Percentiles rank a stretch among this genome's conserved stretches.
Conservation (phyloP, 1,140 invertebrate species). For the Pygmarrhopalites habei region DNA sequence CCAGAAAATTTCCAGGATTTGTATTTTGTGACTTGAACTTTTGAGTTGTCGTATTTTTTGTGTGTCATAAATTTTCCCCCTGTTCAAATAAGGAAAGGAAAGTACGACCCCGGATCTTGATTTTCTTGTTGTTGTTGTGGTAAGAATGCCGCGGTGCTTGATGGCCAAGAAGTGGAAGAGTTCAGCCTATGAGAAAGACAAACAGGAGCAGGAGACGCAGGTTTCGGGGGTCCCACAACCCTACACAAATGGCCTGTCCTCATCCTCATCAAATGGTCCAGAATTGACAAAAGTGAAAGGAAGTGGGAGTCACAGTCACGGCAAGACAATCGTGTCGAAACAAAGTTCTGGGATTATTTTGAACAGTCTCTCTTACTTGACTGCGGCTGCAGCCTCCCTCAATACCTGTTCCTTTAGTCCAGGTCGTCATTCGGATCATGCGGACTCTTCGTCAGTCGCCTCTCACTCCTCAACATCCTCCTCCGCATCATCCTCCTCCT, state of each 20-base stretch:
- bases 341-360: background rate
- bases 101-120: too few species aligned
- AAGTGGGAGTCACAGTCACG: background rate
- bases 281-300: background rate
- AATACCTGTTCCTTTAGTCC: background rate
- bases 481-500: background rate
- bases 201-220: slow-evolving; percentile 18
- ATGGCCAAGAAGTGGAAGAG: slow-evolving; percentile 88
- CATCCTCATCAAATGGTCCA: background rate
- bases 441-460: background rate
- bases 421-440: background rate
- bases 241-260: background rate
- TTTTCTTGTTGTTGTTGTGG: too few species aligned
- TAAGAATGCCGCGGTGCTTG: slow-evolving; percentile 69
- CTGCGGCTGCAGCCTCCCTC: slow-evolving; percentile 3
- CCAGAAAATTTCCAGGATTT: too few species aligned
- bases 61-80: too few species aligned
- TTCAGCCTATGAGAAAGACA: slow-evolving; percentile 36
- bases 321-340: background rate
- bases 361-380: slow-evolving; percentile 8
- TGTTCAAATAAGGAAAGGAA: too few species aligned
- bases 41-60: too few species aligned
- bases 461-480: background rate
- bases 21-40: too few species aligned
- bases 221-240: too few species aligned